A percentile compares a stretch with the other conserved stretches of the same genome.
Evolutionary conservation across 2,797 vertebrate genomes (phyloP).

Genomic region (Sebastes variabilis): DNA sequence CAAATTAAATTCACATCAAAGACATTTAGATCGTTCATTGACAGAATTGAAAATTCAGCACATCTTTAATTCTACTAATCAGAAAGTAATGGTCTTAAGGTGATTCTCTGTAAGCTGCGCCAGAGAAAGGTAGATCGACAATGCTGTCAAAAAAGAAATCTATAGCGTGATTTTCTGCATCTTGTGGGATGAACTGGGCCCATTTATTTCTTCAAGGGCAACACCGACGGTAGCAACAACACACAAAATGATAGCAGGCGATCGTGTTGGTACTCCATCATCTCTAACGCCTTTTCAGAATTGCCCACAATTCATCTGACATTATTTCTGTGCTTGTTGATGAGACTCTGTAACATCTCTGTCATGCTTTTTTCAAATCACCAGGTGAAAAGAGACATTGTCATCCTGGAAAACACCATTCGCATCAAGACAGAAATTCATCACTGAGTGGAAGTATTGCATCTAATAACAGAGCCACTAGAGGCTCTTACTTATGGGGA

Average conservation of each 20-base stretch:
- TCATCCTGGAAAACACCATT: slow-evolving; percentile 23
- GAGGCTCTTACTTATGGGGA: neutral
- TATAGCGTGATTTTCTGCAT: slow-evolving; percentile 20
- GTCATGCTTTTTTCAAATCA: slow-evolving; percentile 52
- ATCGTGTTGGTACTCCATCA: slow-evolving; percentile 48
- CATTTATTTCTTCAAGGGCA: slow-evolving; percentile 58
- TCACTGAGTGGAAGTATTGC: slow-evolving; percentile 3
- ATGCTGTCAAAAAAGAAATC: slow-evolving; percentile 42
- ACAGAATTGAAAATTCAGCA: slow-evolving; percentile 15
- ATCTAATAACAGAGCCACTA: slow-evolving; percentile 6
- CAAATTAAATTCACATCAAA: neutral
- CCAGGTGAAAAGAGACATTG: slow-evolving; percentile 29
- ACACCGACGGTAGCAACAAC: slow-evolving; percentile 25
- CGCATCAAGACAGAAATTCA: slow-evolving; percentile 24
- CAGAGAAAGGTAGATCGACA: slow-evolving; percentile 5
- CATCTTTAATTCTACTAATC: slow-evolving; percentile 25
- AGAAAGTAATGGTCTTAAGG: neutral
- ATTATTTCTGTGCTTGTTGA: slow-evolving; percentile 34
- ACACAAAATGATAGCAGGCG: slow-evolving; percentile 18
- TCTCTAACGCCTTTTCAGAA: slow-evolving; percentile 45
- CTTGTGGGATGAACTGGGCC: neutral
- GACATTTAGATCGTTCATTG: slow-evolving; percentile 4
- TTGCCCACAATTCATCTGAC: slow-evolving; percentile 31
- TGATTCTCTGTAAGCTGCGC: neutral
- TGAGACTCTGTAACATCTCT: slow-evolving; percentile 28